Base-by-base conservation (phyloP, 2,797 vertebrate genomes). In the Meda fulgida region DNA sequence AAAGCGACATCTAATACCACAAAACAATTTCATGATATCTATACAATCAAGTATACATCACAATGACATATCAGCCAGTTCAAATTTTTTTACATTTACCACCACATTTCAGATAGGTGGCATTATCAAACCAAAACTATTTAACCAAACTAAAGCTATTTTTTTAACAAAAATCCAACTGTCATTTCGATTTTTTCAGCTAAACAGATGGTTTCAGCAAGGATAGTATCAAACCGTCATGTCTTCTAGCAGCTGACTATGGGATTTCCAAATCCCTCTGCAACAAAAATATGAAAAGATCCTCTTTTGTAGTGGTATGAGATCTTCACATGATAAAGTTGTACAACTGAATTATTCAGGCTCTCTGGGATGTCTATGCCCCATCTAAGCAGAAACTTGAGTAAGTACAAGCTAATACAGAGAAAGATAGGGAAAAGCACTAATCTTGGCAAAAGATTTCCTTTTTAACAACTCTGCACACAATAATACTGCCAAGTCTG, bases 281-380 rank as follows among this genome's bases (percentile, higher is more conserved):
- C 80, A 84, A 81, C 85, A 78, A 31, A 75, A 78, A 63, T 80
- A 81, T 48, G 43, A 72, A 84, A 85, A 83, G 67, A 84, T 84
- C 67, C 69, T 84, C 86, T 82, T 89, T 82, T 80, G 83, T 85
- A 84, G 66, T 82, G 71, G 67, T 84, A 82, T 75, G 70, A 80
- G 87, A 88, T 70, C 77, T 87, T 70, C 85, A 11, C 81, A 81
- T 86, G 87, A 89, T 87, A 76, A 88, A 87, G 83, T 86, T 86
- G 67, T 89, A 85, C 72, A 78, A 67, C 67, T 89, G 79, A 88
- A 89, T 89, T 87, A 89, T 89, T 88, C 81, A 89, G 82, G 53
- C 78, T 70, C 84, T 51, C 34, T 69, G 81, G 81, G 86, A 84
- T 70, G 46, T 71, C 86, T 75, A 16, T 71, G 53, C 67, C 29